Evolutionary conservation across 2,797 vertebrate species (phyloP).

Genomic region (Hylomyscus alleni): DNA sequence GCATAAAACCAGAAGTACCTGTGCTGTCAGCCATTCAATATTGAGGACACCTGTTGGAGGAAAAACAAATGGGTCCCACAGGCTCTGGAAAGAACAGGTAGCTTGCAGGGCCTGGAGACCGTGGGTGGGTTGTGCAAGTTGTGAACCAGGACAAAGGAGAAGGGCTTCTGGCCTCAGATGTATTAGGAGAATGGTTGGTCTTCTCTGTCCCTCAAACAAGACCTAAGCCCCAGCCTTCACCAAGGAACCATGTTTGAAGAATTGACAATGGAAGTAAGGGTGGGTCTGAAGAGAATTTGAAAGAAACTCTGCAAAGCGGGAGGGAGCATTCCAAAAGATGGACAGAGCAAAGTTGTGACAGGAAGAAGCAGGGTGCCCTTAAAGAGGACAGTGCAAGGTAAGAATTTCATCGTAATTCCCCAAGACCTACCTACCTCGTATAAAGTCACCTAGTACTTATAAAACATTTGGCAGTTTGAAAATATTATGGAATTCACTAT

Average conservation of each 20-base stretch:
- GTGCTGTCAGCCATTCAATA: neutral
- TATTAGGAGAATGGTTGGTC: neutral
- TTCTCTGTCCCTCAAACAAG: neutral
- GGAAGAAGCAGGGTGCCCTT: neutral
- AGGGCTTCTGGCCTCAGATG: neutral
- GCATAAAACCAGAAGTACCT: neutral
- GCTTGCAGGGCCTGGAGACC: neutral
- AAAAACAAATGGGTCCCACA: neutral
- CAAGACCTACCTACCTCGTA: neutral
- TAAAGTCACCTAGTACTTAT: conserved; percentile 15
- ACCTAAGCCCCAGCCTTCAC: neutral
- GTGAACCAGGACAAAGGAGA: neutral
- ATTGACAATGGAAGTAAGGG: neutral
- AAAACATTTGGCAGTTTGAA: conserved; percentile 58
- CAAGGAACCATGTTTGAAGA: conserved; percentile 9
- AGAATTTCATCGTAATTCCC: conserved; percentile 23
- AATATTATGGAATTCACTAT: conserved; percentile 62
- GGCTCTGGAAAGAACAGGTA: neutral
- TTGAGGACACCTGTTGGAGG: conserved; percentile 66
- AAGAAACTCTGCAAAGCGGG: neutral
- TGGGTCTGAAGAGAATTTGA: neutral
- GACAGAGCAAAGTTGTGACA: neutral
- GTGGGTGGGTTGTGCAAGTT: neutral
- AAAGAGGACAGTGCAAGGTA: neutral
- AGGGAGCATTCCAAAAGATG: neutral